Conservation (phyloP, 2,797 vertebrate genomes). For the Thripadectes ignobilis region DNA sequence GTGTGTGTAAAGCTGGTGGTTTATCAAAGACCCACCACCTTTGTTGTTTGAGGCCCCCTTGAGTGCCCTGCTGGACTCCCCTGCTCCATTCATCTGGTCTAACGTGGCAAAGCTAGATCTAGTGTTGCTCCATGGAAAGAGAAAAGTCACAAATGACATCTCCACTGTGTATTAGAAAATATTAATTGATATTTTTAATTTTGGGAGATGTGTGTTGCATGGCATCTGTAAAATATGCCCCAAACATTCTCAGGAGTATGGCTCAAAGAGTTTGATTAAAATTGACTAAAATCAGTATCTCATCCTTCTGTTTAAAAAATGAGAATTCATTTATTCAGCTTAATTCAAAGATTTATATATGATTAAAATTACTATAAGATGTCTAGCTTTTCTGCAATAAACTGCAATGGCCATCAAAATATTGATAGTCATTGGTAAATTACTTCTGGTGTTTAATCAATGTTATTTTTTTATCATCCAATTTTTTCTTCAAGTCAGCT, state of each 20-base stretch:
- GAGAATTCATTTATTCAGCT: constrained; percentile 69
- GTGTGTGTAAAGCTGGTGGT: neutral
- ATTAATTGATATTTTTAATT: constrained; percentile 10
- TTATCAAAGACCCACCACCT: neutral
- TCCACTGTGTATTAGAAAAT: neutral
- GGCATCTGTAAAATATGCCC: constrained; percentile 32
- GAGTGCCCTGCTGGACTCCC: neutral
- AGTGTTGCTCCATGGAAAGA: neutral
- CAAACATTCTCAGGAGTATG: constrained; percentile 15
- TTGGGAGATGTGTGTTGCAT: neutral
- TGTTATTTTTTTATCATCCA: constrained; percentile 75
- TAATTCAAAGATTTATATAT: constrained; percentile 74
- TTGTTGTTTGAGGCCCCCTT: neutral
- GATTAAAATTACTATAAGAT: constrained; percentile 72
- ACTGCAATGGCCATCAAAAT: constrained; percentile 70
- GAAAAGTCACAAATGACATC: neutral
- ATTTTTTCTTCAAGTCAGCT: constrained; percentile 72
- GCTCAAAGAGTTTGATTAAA: constrained; percentile 64
- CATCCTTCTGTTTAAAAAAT: constrained; percentile 61
- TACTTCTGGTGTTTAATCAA: constrained; percentile 76
- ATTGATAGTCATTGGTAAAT: constrained; percentile 72
- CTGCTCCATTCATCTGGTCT: neutral
- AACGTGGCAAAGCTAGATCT: neutral
- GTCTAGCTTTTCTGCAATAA: constrained; percentile 70
- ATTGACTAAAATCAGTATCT: constrained; percentile 53